Evolutionary conservation across 2,113 vertebrate species (phyloP).

Genomic region (Danio rerio): DNA sequence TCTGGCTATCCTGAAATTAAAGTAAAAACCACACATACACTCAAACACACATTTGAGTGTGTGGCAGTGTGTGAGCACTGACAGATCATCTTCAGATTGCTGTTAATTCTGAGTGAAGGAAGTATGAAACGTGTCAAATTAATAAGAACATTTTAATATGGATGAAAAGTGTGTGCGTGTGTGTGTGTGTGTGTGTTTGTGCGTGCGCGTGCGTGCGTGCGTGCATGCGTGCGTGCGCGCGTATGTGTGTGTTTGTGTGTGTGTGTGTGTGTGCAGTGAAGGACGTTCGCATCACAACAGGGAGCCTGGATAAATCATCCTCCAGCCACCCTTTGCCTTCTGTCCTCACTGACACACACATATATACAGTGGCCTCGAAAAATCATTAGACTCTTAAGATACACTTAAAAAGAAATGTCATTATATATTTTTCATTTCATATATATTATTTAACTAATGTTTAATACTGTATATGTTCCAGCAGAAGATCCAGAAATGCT

Average conservation of each 20-base stretch:
- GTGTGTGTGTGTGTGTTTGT: not conserved
- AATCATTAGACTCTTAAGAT: not conserved
- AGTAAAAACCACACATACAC: not conserved
- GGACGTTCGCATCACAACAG: slow-evolving; percentile 26
- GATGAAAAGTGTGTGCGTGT: not conserved
- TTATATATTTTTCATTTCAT: not conserved
- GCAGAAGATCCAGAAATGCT: not conserved
- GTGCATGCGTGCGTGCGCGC: not conserved
- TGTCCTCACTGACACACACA: slow-evolving; percentile 1
- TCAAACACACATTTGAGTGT: not conserved
- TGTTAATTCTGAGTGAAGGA: slow-evolving; percentile 7
- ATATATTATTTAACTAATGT: not conserved
- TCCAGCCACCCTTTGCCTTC: slow-evolving; percentile 8
- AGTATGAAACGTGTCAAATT: slow-evolving; percentile 20
- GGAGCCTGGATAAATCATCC: slow-evolving; percentile 13
- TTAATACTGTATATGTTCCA: not conserved
- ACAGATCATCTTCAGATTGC: not conserved
- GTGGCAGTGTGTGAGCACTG: not conserved
- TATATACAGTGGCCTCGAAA: not conserved
- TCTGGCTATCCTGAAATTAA: not conserved
- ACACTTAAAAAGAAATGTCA: not conserved
- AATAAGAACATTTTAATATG: slow-evolving; percentile 10
- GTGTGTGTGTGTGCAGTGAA: not conserved
- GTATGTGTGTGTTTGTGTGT: slow-evolving; percentile 1
- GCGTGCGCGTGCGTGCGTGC: not conserved